These are phyloP conservation scores for Meteorus cinctellus DNA, from an alignment of 2,888 invertebrate species.

Conservation along the genomic window DNA sequence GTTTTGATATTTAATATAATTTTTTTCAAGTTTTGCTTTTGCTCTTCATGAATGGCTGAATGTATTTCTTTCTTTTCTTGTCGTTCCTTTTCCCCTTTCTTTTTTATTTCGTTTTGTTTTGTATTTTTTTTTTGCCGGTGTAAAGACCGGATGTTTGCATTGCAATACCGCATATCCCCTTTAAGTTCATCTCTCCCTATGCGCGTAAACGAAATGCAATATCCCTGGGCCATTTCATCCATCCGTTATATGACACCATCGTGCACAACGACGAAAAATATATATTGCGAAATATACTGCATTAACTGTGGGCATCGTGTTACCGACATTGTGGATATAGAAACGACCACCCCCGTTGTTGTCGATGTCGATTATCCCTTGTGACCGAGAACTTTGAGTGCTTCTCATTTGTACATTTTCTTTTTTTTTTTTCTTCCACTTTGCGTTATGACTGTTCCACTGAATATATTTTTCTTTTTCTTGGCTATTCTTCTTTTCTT, in stretches of 20 bases:
- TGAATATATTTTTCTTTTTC: not conserved
- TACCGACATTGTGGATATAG: conserved; percentile 28
- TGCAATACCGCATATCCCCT: conserved; percentile 57
- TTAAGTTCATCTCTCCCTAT: conserved; percentile 48
- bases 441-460: not conserved
- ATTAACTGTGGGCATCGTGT: conserved; percentile 37
- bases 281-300: conserved; percentile 50
- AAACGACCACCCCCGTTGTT: not conserved
- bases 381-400: conserved; percentile 36
- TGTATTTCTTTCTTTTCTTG: not conserved
- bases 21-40: too few relatives aligned
- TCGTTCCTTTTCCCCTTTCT: not conserved
- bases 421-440: not conserved
- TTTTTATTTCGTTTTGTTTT: conserved; percentile 26
- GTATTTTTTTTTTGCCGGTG: conserved; percentile 16
- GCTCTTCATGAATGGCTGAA: not conserved
- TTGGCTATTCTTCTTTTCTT: not conserved
- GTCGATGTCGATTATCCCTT: conserved; percentile 17
- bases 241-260: conserved; percentile 62
- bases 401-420: conserved; percentile 15
- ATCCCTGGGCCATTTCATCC: conserved; percentile 56
- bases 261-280: conserved; percentile 48
- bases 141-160: conserved; percentile 45
- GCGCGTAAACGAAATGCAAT: conserved; percentile 65
- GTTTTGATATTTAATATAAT: too few relatives aligned